Evolutionary conservation across 2,113 vertebrate species (phyloP).

Genomic region (Pseudois nayaur): DNA sequence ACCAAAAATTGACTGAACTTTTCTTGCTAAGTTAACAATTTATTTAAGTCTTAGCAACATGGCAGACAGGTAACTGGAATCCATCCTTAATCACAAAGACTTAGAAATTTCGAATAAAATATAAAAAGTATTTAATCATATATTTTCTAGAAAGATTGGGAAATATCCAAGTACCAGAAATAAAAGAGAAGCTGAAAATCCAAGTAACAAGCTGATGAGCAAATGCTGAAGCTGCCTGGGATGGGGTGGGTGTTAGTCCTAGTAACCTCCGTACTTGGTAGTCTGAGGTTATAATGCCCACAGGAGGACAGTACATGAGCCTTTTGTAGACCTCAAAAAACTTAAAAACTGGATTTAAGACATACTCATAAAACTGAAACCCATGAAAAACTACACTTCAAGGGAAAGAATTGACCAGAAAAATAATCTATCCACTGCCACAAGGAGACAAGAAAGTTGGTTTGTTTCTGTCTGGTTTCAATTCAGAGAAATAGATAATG

Average conservation of each 20-base stretch:
- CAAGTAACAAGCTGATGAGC: neutral
- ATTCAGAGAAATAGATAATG: neutral
- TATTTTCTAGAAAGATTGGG: conserved; percentile 21
- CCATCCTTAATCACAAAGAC: neutral
- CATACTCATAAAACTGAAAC: neutral
- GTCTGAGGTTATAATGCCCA: neutral
- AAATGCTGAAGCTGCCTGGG: neutral
- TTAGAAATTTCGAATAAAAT: conserved; percentile 15
- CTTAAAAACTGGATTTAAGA: neutral
- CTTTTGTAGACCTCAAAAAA: neutral
- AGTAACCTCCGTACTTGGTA: neutral
- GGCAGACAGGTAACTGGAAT: neutral
- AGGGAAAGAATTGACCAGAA: neutral
- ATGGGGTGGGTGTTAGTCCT: neutral
- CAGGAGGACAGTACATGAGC: neutral
- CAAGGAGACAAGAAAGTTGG: neutral
- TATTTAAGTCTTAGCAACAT: neutral
- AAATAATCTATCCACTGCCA: neutral
- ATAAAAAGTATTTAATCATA: neutral
- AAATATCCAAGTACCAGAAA: conserved; percentile 9
- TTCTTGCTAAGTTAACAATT: neutral
- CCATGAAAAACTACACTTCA: neutral
- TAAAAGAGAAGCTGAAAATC: conserved; percentile 13
- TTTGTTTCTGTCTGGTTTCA: conserved; percentile 12
- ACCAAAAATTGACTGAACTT: neutral